Conservation (phyloP, 1,140 invertebrate species). For the Dryas iulia region DNA sequence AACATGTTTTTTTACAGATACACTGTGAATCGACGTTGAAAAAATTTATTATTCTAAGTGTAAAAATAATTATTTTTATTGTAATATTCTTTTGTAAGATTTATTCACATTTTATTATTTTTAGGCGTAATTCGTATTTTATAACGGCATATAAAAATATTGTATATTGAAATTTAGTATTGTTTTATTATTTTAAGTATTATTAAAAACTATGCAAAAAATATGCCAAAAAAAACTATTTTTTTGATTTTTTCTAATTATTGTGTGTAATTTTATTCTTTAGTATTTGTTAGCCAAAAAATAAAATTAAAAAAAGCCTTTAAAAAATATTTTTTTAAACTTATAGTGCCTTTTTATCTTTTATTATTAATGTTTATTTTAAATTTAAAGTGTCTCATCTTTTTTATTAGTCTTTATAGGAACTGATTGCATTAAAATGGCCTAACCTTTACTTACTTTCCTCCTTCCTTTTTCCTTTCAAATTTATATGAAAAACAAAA, state of each 20-base stretch:
- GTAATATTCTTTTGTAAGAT: not conserved
- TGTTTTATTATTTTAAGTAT: not conserved
- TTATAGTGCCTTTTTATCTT: not conserved
- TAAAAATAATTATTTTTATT: not conserved
- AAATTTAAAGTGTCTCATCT: too few relatives aligned
- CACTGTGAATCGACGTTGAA: slow-evolving; percentile 33
- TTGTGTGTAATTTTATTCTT: not conserved
- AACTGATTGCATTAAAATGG: too few relatives aligned
- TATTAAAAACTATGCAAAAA: not conserved
- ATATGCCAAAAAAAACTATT: not conserved
- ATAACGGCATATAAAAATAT: not conserved
- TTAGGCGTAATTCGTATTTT: not conserved
- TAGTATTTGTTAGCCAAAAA: not conserved
- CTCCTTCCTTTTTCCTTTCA: too few relatives aligned
- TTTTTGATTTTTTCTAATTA: not conserved
- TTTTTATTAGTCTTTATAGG: too few relatives aligned
- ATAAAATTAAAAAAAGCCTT: not conserved
- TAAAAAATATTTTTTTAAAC: not conserved
- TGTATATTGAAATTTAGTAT: not conserved
- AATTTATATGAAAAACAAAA: too few relatives aligned
- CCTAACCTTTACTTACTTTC: too few relatives aligned
- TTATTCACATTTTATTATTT: not conserved
- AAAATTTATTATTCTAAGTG: slow-evolving; percentile 6
- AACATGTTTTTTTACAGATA: slow-evolving; percentile 36
- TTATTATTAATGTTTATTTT: too few relatives aligned